phyloP scores from a whole-genome alignment of 2,113 vertebrate genomes.

The Heterotis niloticus region DNA sequence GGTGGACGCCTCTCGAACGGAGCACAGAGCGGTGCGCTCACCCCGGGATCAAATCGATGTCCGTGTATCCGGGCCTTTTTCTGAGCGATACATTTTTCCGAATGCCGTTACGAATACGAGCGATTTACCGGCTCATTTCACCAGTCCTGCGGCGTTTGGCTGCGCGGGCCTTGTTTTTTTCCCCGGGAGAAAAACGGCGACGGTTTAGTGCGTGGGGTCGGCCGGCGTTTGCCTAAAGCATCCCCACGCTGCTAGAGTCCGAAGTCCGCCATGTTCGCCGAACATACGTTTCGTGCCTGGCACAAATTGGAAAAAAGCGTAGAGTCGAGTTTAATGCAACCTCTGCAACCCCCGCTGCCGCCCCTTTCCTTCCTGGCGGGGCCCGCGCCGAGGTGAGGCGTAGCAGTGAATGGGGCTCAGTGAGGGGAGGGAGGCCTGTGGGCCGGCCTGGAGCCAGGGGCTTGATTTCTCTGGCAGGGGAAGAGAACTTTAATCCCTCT shows the following conservation, averaged over 20 bases:
- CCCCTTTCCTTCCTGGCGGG: constrained; percentile 65
- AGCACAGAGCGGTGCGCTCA: neutral
- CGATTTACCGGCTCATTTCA: neutral
- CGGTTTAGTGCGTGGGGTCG: constrained; percentile 24
- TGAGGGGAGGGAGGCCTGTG: constrained; percentile 59
- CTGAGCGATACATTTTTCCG: neutral
- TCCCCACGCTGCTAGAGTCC: constrained; percentile 11
- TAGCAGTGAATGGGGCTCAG: constrained; percentile 75
- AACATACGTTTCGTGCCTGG: constrained; percentile 34
- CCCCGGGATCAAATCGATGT: neutral
- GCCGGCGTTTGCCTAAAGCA: constrained; percentile 14
- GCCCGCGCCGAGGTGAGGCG: constrained; percentile 45
- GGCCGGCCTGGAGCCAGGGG: constrained; percentile 53
- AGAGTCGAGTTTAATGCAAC: constrained; percentile 38
- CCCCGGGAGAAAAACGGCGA: constrained; percentile 16
- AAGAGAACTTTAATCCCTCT: constrained; percentile 64
- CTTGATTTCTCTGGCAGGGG: constrained; percentile 67
- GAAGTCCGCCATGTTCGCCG: constrained; percentile 32
- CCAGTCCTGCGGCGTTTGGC: neutral
- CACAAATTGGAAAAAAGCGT: constrained; percentile 32
- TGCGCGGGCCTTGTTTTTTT: constrained; percentile 23
- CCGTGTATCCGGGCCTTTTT: neutral
- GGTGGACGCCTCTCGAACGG: neutral
- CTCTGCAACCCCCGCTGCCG: constrained; percentile 25
- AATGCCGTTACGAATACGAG: neutral